These are phyloP conservation scores for Noturus placidus DNA, from an alignment of 2,113 vertebrate genomes.

Conservation along the genomic window DNA sequence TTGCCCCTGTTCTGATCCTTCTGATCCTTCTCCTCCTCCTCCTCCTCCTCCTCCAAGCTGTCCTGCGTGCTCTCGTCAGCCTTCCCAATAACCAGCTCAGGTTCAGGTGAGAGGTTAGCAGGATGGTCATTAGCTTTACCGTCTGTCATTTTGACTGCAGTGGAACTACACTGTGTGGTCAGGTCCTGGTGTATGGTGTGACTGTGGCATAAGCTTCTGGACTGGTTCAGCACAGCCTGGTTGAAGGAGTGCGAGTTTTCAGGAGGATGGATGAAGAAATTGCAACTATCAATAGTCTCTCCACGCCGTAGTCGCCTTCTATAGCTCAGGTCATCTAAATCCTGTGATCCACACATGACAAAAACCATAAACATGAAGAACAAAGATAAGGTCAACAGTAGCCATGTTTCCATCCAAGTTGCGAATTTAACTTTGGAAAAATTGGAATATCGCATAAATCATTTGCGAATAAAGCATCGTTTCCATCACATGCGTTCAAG, in stretches of 20 bases:
- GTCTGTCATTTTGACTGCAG: background rate
- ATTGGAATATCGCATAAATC: too few species aligned
- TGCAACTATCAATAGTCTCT: constrained; percentile 66
- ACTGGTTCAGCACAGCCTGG: constrained; percentile 32
- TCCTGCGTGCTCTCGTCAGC: background rate
- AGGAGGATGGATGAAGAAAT: constrained; percentile 6
- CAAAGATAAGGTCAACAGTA: background rate
- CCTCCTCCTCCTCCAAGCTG: background rate
- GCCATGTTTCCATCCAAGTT: too few species aligned
- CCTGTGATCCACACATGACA: background rate
- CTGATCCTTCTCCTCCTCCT: background rate
- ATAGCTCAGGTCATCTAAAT: constrained; percentile 64
- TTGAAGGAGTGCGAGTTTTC: background rate
- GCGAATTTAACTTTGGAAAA: too few species aligned
- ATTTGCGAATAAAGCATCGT: too few species aligned
- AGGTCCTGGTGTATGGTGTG: constrained; percentile 67
- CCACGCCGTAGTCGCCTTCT: constrained; percentile 66
- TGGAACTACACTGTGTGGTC: background rate
- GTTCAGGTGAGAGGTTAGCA: background rate
- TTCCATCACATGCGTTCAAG: too few species aligned
- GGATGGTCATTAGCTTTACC: background rate
- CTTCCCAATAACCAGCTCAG: constrained; percentile 29
- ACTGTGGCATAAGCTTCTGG: constrained; percentile 67
- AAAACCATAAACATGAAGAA: background rate
- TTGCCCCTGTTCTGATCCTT: constrained; percentile 2